Evolutionary conservation across 37 sponge, comb jelly and placozoan genomes (phyloP).

Genomic region (Cliona cf. orientalis): DNA sequence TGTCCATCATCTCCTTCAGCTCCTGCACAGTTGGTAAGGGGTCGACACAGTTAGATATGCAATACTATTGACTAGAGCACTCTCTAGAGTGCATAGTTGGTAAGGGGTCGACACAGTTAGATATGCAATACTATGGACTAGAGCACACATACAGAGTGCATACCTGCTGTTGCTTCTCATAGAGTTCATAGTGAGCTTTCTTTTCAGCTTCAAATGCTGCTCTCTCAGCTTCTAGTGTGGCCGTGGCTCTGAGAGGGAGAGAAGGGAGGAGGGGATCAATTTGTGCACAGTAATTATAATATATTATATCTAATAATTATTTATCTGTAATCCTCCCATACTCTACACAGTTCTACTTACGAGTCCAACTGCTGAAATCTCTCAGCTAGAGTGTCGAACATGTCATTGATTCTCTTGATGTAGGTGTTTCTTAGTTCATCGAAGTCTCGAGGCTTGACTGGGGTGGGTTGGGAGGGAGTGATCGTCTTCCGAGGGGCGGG

Average conservation of each 20-base stretch:
- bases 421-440: conserved; percentile 46
- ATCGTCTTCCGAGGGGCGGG: conserved; percentile 62
- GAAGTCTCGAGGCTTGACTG: conserved; percentile 46
- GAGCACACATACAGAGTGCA: too few relatives aligned
- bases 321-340: not conserved
- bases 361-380: conserved; percentile 56
- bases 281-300: too few relatives aligned
- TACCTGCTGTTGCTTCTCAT: conserved; percentile 77
- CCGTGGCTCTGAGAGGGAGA: conserved; percentile 28
- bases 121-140: not conserved
- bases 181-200: conserved; percentile 54
- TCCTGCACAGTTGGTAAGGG: conserved; percentile 29
- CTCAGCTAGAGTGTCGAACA: conserved; percentile 62
- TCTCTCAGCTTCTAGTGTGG: conserved; percentile 47
- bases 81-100: not conserved
- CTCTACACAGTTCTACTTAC: conserved; percentile 64
- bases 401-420: conserved; percentile 55
- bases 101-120: too few relatives aligned
- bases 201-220: conserved; percentile 67
- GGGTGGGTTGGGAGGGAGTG: conserved; percentile 43
- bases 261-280: not conserved
- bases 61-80: too few relatives aligned
- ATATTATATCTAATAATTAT: not conserved
- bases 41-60: too few relatives aligned
- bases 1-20: conserved; percentile 56